Conservation (phyloP, 2,888 invertebrate genomes). For the Salticus scenicus region DNA sequence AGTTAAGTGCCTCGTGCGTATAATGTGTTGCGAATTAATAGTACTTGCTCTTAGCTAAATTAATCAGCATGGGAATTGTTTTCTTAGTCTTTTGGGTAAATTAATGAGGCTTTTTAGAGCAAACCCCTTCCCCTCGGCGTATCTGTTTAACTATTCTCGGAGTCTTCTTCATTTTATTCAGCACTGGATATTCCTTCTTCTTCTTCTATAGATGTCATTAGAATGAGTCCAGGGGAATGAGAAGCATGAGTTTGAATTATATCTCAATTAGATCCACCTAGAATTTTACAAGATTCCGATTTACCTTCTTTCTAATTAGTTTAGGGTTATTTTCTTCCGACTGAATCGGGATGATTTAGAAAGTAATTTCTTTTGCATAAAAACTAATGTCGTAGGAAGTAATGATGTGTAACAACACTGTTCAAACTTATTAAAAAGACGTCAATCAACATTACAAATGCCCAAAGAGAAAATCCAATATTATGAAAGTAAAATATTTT, state of each 20-base stretch:
- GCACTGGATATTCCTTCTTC: neutral
- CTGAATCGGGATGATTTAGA: constrained; percentile 6
- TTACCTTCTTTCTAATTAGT: constrained; percentile 62
- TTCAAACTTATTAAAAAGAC: constrained; percentile 22
- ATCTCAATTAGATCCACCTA: constrained; percentile 58
- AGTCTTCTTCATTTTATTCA: constrained; percentile 29
- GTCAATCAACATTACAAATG: constrained; percentile 27
- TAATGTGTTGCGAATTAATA: constrained; percentile 60
- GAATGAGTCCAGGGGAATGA: constrained; percentile 36
- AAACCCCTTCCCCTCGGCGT: constrained; percentile 30
- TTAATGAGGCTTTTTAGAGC: constrained; percentile 67
- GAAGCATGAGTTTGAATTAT: constrained; percentile 53
- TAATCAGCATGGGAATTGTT: constrained; percentile 64
- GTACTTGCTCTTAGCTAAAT: constrained; percentile 51
- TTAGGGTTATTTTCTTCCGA: constrained; percentile 32
- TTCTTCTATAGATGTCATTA: constrained; percentile 27
- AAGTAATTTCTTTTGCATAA: constrained; percentile 36
- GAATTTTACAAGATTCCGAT: constrained; percentile 59
- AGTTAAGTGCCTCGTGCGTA: constrained; percentile 47
- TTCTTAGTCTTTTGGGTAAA: constrained; percentile 59
- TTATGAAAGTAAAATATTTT: too few species aligned
- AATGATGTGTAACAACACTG: constrained; percentile 41
- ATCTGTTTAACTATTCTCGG: constrained; percentile 41
- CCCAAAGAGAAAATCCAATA: too few species aligned
- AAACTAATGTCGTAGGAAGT: neutral